Evolutionary conservation across 2,797 vertebrate genomes (phyloP).

Genomic region (Luscinia luscinia): DNA sequence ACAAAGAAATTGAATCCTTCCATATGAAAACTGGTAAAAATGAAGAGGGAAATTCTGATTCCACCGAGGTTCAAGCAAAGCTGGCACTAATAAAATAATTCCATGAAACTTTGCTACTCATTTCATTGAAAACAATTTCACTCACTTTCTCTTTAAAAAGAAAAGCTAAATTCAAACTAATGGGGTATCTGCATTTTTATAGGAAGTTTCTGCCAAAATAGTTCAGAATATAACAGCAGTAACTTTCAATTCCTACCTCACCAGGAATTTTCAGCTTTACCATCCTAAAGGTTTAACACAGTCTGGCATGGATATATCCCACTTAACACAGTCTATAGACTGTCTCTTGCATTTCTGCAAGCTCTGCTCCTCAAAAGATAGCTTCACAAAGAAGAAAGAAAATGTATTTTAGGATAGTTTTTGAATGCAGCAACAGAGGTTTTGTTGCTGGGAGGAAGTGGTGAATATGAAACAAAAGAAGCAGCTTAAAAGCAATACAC

Average conservation of each 20-base stretch:
- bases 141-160: background rate
- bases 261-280: background rate
- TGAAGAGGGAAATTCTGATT: background rate
- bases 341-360: background rate
- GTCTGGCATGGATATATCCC: background rate
- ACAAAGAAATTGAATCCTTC: background rate
- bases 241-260: background rate
- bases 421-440: background rate
- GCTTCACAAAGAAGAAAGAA: background rate
- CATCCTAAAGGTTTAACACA: background rate
- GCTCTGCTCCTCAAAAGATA: background rate
- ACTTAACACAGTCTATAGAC: background rate
- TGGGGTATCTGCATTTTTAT: background rate
- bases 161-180: background rate
- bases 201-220: background rate
- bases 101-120: background rate
- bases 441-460: background rate
- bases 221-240: background rate
- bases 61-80: background rate
- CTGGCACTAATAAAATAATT: background rate
- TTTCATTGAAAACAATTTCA: background rate
- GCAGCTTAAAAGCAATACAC: background rate
- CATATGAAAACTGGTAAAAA: background rate
- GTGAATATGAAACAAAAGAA: background rate
- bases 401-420: background rate